A percentile compares a stretch with the other conserved stretches of the same genome.
These are phyloP conservation scores for Tamias sibiricus DNA, from an alignment of 2,113 vertebrate species.

Conservation along the genomic window DNA sequence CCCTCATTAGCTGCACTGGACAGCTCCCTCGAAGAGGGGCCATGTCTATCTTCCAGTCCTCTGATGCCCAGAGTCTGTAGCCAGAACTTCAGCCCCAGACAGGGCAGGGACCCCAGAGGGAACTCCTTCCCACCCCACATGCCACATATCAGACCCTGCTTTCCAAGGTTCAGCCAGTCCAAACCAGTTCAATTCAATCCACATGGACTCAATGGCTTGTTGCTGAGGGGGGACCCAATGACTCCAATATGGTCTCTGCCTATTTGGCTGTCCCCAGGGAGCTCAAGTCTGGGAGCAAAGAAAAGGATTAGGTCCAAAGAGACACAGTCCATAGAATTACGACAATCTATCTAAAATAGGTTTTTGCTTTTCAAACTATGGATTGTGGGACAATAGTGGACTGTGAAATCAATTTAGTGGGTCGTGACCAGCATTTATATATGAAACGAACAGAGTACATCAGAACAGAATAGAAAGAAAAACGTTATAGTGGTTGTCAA, in stretches of 20 bases:
- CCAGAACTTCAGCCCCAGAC: neutral
- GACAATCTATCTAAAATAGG: neutral
- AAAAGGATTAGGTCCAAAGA: neutral
- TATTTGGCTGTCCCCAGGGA: neutral
- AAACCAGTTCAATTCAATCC: neutral
- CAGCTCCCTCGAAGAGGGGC: neutral
- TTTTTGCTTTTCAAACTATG: neutral
- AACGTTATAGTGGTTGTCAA: neutral
- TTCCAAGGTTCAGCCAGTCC: neutral
- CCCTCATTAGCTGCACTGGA: conserved; percentile 63
- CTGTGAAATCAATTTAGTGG: conserved; percentile 27
- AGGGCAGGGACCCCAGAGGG: neutral
- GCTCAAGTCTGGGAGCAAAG: neutral
- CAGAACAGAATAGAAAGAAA: neutral
- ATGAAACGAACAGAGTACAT: neutral
- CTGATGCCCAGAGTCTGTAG: neutral
- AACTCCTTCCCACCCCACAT: neutral
- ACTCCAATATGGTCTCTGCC: neutral
- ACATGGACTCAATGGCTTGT: neutral
- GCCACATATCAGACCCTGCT: neutral
- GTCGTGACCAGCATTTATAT: conserved; percentile 19
- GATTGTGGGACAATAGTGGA: neutral
- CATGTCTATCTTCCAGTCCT: conserved; percentile 21
- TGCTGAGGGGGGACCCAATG: neutral
- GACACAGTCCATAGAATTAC: neutral